A percentile compares a stretch with the other conserved stretches of the same genome.
phyloP scores from a whole-genome alignment of 2,888 invertebrate species.

The Phalera bucephala region DNA sequence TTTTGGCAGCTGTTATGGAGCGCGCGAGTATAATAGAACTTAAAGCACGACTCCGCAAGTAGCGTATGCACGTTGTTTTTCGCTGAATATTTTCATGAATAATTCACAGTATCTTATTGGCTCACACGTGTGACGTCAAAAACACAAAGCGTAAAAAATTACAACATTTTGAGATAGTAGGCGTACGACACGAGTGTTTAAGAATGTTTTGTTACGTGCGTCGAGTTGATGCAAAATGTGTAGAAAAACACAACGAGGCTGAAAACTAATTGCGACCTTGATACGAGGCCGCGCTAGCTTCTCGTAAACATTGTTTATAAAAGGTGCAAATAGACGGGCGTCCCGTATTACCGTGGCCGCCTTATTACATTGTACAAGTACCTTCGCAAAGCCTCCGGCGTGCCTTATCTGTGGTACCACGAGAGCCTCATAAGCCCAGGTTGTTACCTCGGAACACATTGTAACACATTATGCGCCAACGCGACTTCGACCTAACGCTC shows the following conservation, averaged over 20 bases:
- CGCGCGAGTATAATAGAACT: conserved; percentile 7
- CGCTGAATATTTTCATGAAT: conserved; percentile 19
- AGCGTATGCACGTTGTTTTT: conserved; percentile 14
- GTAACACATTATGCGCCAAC: conserved; percentile 74
- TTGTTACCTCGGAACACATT: conserved; percentile 78
- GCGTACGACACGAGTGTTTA: conserved; percentile 16
- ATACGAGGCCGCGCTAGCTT: conserved; percentile 33
- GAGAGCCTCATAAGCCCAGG: conserved; percentile 72
- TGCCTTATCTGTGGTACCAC: conserved; percentile 74
- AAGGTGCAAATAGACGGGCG: conserved; percentile 59
- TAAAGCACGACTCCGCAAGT: conserved; percentile 13
- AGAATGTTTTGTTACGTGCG: conserved; percentile 22
- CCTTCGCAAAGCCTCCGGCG: conserved; percentile 69
- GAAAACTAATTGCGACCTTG: no score
- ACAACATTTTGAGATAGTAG: conserved; percentile 22
- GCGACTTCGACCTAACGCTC: conserved; percentile 59
- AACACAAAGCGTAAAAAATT: conserved; percentile 24
- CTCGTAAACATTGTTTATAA: conserved; percentile 61
- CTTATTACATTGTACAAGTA: conserved; percentile 71
- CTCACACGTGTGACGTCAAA: conserved; percentile 16
- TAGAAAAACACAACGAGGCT: conserved; percentile 41
- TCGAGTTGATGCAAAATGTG: conserved; percentile 24
- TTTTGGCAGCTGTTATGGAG: conserved; percentile 5
- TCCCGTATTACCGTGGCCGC: conserved; percentile 56
- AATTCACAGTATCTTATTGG: conserved; percentile 23